Base-by-base conservation (phyloP, 2,888 invertebrate species). In the Capitulum mitella region DNA sequence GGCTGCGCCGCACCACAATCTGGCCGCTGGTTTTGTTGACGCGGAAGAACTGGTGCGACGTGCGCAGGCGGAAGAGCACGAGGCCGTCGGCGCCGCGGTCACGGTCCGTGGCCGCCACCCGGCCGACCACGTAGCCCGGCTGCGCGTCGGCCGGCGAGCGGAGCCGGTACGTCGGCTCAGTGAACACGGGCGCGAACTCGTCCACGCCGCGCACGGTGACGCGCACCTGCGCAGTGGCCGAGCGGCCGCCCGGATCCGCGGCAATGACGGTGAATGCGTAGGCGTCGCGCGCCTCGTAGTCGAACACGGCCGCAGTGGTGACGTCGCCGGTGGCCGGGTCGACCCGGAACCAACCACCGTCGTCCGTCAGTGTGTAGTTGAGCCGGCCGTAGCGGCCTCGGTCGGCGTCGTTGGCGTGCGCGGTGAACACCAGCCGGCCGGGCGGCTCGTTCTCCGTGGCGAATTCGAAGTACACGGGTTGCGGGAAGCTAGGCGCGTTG, bases 111-210 rank as follows among this genome's bases (percentile, higher is more conserved):
- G 98, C 98, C 40, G 91, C 90, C 0, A 98, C 95, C 84, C 92
- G 91, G 0, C 98, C 98, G 48, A 98, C 91, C 3, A 92, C 88
- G 84, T 91, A 92, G 5, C 95, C 97, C 77, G 90, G 88, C 0
- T 91, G 91, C 0, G 92, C 90, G 46, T 91, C 84, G 88, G 88
- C 83, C 8, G 86, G 86, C 32, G 88, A 85, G 8, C 84, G 82
- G 84, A 98, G 97, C 81, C 91, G 90, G 85, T 98, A 99, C 1
- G 92, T 92, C 79, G 92, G 89, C 84, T 94, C 93, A 0, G 93
- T 92, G 84, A 99, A 98, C 83, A 94, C 94, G 0, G 98, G 98
- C 83, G 93, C 92, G 85, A 93, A 98, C 85, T 98, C 98, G 85
- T 98, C 98, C 84, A 92, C 90, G 51, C 96, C 94, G 84, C 95